Evolutionary conservation across 1,140 invertebrate genomes (phyloP), one percentile per base, ranked within the genome.

Genomic region (Apolygus lucorum): DNA sequence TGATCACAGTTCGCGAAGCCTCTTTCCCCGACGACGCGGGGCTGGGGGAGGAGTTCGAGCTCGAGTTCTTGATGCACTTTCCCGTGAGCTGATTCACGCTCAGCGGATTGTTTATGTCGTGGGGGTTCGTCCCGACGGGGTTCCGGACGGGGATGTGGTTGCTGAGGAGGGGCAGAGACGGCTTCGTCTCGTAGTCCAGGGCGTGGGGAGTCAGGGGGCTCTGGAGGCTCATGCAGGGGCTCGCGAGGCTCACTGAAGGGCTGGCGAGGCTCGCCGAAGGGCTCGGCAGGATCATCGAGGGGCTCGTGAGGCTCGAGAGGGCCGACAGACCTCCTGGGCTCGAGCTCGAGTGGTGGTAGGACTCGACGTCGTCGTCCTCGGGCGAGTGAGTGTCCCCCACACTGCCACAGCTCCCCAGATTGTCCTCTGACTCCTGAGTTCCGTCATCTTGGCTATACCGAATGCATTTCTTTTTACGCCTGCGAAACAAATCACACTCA

Each of bases 401-500:
- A 69, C 87, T 88, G 63, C 86, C 73, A 70, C 85, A 87, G 78
- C 90, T 87, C 72, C 89, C 88, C 72, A 88, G 78, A 75, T 90
- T 90, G 72, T 92, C 90, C 76, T 90, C 88, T 69, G 87, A 89
- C 54, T 59, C 54, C 72, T 86, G 85, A 75, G 91, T 90, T 74
- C 87, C 86, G 74, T 85, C 86, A 77, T 85, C 82, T 86, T 89
- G 72, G 73, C 82, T 90, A 82, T 96, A 96, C 72, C 94, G 89
- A 79, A 96, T 93, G 85, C 95, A 98, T 84, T 96, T 97, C 84
- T 98, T 98, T 87, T 98, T 98, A 84, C 95, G 91, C 84, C 95
- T 97, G 84, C 28, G 88, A 86, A 77, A 74, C 63, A 75, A 74
- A 73, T 73, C 75, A n/a, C n/a, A n/a, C n/a, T n/a, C n/a, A n/a